Percentiles rank a stretch among this genome's conserved stretches.
phyloP scores from a whole-genome alignment of 1,140 invertebrate species.

The Drosophila kepulauana region DNA sequence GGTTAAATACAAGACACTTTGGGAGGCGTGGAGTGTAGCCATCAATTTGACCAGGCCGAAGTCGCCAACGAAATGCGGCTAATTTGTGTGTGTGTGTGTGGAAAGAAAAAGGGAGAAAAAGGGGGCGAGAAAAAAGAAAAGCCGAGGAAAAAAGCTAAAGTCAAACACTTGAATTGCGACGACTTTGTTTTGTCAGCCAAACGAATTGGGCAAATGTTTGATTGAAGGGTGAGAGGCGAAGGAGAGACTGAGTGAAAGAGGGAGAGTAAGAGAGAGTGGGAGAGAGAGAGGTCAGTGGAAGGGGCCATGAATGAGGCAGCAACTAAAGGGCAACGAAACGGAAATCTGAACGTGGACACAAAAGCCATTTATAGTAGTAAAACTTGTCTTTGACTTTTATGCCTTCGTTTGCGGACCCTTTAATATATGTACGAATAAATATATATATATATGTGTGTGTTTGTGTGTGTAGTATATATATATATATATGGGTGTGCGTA shows the following conservation, averaged over 20 bases:
- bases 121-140: background rate
- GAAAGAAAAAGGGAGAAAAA: background rate
- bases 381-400: constrained; percentile 23
- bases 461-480: background rate
- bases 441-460: constrained; percentile 10
- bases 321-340: constrained; percentile 16
- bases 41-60: constrained; percentile 17
- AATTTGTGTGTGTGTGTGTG: constrained; percentile 15
- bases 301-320: background rate
- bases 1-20: constrained; percentile 20
- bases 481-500: constrained; percentile 9
- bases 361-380: background rate
- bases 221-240: constrained; percentile 32
- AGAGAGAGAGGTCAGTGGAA: background rate
- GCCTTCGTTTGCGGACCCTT: constrained; percentile 28
- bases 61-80: constrained; percentile 25
- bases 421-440: background rate
- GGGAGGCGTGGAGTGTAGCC: constrained; percentile 15
- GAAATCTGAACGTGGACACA: constrained; percentile 26
- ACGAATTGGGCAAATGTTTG: constrained; percentile 51
- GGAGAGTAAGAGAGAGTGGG: background rate
- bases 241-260: background rate
- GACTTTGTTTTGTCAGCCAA: constrained; percentile 50
- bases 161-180: constrained; percentile 35
- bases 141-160: constrained; percentile 5